A percentile compares a stretch with the other conserved stretches of the same genome.
These are phyloP conservation scores for Fulica atra DNA, from an alignment of 2,113 vertebrate genomes.

Conservation along the genomic window DNA sequence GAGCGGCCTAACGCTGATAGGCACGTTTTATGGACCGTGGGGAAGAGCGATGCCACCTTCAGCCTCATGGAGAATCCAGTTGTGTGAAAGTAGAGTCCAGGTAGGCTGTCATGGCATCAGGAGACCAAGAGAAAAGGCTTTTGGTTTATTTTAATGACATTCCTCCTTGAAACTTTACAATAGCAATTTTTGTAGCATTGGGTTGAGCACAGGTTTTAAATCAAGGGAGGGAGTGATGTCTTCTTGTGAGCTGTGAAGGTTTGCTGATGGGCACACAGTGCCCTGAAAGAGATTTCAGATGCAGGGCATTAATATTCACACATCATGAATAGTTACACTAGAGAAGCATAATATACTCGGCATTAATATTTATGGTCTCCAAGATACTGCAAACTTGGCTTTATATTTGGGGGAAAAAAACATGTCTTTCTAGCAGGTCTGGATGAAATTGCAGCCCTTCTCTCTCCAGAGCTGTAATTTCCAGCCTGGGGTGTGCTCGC, in stretches of 20 bases:
- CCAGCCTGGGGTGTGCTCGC: too few species aligned
- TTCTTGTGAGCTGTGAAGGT: background rate
- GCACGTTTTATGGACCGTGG: background rate
- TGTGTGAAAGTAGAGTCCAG: background rate
- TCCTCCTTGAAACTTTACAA: background rate
- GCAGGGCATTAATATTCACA: background rate
- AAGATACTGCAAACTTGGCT: background rate
- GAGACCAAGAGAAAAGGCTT: background rate
- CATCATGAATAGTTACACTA: background rate
- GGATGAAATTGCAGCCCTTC: background rate
- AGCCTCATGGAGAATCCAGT: background rate
- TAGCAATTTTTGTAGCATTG: background rate
- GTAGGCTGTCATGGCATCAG: rapidly evolving
- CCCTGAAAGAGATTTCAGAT: background rate
- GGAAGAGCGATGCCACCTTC: background rate
- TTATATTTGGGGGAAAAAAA: background rate
- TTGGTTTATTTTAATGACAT: background rate
- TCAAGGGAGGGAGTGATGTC: background rate
- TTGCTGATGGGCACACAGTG: background rate
- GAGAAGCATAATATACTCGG: background rate
- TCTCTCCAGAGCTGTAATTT: background rate
- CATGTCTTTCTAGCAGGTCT: background rate
- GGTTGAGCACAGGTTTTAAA: background rate
- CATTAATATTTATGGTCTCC: background rate
- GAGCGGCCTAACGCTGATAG: background rate